Base-by-base conservation (phyloP, 2,888 invertebrate species). In the Sinelater perroti region DNA sequence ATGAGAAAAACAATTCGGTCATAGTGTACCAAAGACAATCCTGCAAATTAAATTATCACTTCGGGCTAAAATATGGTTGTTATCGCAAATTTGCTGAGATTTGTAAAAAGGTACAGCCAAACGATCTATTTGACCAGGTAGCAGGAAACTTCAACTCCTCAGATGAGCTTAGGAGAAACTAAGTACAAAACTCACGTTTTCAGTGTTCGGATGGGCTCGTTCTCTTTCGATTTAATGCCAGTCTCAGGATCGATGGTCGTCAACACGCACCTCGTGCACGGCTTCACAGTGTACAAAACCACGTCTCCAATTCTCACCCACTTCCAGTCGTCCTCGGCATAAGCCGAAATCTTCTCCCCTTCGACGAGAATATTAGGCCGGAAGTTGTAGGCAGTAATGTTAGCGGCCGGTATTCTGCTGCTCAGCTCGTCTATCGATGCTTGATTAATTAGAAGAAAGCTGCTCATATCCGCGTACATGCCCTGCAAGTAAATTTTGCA, bases 291-390 rank as follows among this genome's bases (percentile, higher is more conserved):
- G 60, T 82, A 75, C 33, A 85, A 75, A 7, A 78, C 79, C 1
- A 68, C 67, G 20, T 79, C 75, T 0, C 85, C 85, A 16, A 86
- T 81, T 70, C 79, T 82, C 14, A 85, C 74, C 79, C 82, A 84
- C 13, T 80, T 77, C 85, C 85, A 85, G 13, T 74, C 66, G 58
- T 85, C 85, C 72, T 86, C 84, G 2, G 70, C 76, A 63, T 77
- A 83, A 1, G 83, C 70, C 40, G 63, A 58, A 3, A 73, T 44
- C 13, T 73, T 64, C 13, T 73, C 70, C 6, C 80, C 81, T 13
- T 79, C 77, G 1, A 85, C 75, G 0, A 84, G 71, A 40, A 87
- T 79, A 68, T 84, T 86, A 3, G 85, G 83, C 57, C 86, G 74
- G 70, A 85, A 85, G 67, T 83, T 79, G 33, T 78, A 69, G 7